Base-by-base conservation (phyloP, 2,113 vertebrate species). In the Onychostoma macrolepis region DNA sequence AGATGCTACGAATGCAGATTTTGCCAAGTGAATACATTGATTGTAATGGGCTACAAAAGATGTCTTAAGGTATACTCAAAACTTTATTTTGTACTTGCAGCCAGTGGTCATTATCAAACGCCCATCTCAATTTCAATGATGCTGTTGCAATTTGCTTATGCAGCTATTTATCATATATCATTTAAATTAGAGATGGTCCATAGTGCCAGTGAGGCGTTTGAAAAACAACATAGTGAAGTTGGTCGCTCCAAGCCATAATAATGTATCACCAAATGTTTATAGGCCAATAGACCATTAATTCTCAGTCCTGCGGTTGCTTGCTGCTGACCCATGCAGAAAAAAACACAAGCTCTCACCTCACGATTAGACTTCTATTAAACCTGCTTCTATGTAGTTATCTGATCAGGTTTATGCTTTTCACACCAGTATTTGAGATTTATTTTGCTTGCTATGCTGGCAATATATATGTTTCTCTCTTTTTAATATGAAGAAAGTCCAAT, bases 281-380 rank as follows among this genome's bases (percentile, higher is more conserved):
- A 92, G 91, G 93, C 92, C 93, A 94, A 94, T 94, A 92, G 91
- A 91, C 92, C 93, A 93, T 93, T 93, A 93, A 94, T 94, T 93
- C 92, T 93, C 92, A 88, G 80, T 84, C 87, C 90, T 85, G 90
- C 88, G 93, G 93, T 94, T 94, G 88, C 93, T 89, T 91, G 92
- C 90, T 94, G 94, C 94, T 94, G 94, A 94, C 91, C 89, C 88
- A 85, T 90, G 93, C 94, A 94, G 91, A 28, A 93, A 94, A 90
- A 43, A 78, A 78, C 43, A 80, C 88, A 89, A 79, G 89, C 81
- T 89, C 90, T 83, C 65, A 87, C 85, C 74, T 81, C 58, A 79
- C 76, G 87, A 92, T 93, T 89, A 90, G 90, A 92, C 91, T 91
- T 85, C 71, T 21, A 72, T 72, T 72, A 24, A 74, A 45, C 91